Base-by-base conservation (phyloP, 1,140 invertebrate species). In the Bemisia tabaci region DNA sequence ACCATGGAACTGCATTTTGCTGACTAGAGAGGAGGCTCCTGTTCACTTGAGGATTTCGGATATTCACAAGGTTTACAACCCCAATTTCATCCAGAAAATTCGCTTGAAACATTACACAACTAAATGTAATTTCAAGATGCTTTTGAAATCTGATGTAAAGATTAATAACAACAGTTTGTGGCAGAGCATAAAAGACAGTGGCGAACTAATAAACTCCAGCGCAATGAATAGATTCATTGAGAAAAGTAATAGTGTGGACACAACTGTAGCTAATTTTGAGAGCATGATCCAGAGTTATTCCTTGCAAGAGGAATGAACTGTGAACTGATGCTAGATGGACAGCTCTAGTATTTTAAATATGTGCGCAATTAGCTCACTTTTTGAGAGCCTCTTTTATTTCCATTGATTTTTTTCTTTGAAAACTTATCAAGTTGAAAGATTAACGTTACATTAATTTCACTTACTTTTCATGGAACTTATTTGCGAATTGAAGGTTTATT, bases 1-100 rank as follows among this genome's bases (percentile, higher is more conserved):
- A 11, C 87, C 87, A 0, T 89, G 86, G 87, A 89, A 89, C 72
- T 87, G 85, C 70, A 81, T 89, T 64, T 73, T 88, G 22, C 74
- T 89, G 1, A 87, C 85, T 0, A 74, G 81, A 1, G 80, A 84
- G 61, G 87, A 89, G 75, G 81, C 82, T 60, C 82, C 84, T 66
- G 76, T 78, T 2, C 87, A 89, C 70, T 71, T 82, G 58, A 80
- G 33, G 12, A 59, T 70, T 1, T 62, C 62, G 1, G 68, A 66
- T 9, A 11, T 66, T 58, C n/a, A 63, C 22, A 26, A 59, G 26
- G 22, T 21, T 5, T 66, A 66, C 22, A 26, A 60, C 22, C 26
- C 11, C 22, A 66, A 9, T 25, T 66, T 63, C 23, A 63, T 66
- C 26, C 27, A 63, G 22, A 63, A 26, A 17, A 24, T 66, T n/a